Percentiles rank a stretch among this genome's conserved stretches.
phyloP scores from a whole-genome alignment of 64 coral and sea anemone species.

The Platygyra sinensis region DNA sequence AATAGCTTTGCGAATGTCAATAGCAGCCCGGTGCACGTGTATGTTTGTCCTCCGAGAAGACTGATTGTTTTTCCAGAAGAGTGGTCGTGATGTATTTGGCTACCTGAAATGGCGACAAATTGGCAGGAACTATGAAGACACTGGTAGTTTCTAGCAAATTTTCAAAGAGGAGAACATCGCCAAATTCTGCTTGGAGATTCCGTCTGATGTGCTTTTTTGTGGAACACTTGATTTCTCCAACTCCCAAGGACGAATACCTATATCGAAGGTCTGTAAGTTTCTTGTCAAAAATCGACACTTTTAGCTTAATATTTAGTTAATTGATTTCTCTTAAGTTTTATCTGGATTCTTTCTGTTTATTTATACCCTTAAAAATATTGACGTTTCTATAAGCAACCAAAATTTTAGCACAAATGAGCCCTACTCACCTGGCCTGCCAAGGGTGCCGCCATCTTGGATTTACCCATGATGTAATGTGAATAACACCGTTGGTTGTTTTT shows the following conservation, averaged over 20 bases:
- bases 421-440: neutral
- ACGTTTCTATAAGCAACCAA: too few species aligned
- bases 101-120: too few species aligned
- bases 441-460: constrained; percentile 6
- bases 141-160: constrained; percentile 1
- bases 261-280: neutral
- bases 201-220: constrained; percentile 42
- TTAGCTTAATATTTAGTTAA: constrained; percentile 8
- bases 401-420: neutral
- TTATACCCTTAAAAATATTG: neutral
- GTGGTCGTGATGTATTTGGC: constrained; percentile 4
- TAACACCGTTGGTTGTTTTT: too few species aligned
- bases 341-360: neutral
- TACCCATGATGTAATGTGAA: too few species aligned
- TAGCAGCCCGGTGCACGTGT: neutral
- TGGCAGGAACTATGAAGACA: constrained; percentile 32
- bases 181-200: constrained; percentile 16
- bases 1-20: neutral
- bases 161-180: constrained; percentile 20
- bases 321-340: too few species aligned
- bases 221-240: constrained; percentile 20
- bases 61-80: neutral
- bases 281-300: neutral
- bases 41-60: neutral
- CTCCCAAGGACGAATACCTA: neutral